Evolutionary conservation across 1,140 invertebrate species (phyloP).

Genomic region (Macrobrachium nipponense): DNA sequence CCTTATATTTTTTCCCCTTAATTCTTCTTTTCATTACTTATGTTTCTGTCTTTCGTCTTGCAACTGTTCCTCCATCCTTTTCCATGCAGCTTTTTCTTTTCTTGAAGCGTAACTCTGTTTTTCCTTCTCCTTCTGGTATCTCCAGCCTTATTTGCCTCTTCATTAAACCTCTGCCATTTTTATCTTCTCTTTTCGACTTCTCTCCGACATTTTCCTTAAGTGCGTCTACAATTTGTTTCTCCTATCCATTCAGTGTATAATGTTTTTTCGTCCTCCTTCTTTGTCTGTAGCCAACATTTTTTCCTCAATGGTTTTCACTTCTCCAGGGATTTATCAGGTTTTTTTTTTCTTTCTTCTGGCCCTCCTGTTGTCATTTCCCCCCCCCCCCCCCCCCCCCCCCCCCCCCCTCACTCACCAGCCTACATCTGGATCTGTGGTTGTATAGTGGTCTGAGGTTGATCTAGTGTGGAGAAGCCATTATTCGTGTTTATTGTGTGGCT

Average conservation of each 20-base stretch:
- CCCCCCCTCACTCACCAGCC: background rate
- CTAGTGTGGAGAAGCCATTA: too few relatives aligned
- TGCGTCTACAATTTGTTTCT: too few relatives aligned
- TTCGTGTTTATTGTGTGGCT: background rate
- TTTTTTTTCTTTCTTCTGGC: conserved; percentile 16
- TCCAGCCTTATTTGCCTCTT: background rate
- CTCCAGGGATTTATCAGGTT: background rate
- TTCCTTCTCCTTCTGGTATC: background rate
- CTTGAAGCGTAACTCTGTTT: too few relatives aligned
- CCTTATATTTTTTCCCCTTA: too few relatives aligned
- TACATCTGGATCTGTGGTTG: background rate
- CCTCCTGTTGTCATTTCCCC: background rate
- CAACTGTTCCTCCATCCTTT: too few relatives aligned
- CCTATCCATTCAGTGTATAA: too few relatives aligned
- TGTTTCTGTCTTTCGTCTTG: too few relatives aligned
- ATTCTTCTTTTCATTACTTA: too few relatives aligned
- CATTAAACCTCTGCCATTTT: background rate
- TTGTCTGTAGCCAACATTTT: background rate
- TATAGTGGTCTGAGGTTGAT: background rate
- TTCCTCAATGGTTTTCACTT: background rate
- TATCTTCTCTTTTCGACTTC: background rate
- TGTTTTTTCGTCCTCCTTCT: too few relatives aligned
- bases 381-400: background rate
- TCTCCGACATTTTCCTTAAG: too few relatives aligned
- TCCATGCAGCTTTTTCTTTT: background rate